Conservation (phyloP, 2,888 invertebrate species). For the Caenorhabditis wallacei region DNA sequence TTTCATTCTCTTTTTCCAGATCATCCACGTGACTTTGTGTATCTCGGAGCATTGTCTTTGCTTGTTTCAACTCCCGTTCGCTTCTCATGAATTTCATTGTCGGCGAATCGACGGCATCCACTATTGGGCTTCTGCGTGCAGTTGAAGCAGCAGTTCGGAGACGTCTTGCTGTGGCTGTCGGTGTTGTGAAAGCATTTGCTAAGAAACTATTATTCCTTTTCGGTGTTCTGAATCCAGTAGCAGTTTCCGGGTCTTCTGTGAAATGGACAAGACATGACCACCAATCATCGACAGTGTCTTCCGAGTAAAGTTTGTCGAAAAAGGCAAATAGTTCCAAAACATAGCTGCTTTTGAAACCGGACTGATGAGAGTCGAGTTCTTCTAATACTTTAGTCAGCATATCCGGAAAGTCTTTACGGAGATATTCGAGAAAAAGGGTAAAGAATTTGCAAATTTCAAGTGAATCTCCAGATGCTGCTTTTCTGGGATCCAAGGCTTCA, state of each 20-base stretch:
- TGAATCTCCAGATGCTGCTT: slow-evolving; percentile 28
- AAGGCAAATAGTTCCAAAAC: slow-evolving; percentile 35
- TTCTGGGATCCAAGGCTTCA: slow-evolving; percentile 19
- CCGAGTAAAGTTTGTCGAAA: slow-evolving; percentile 46
- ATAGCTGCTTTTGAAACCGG: slow-evolving; percentile 25
- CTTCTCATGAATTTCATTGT: slow-evolving; percentile 55
- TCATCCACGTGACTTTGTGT: slow-evolving; percentile 25
- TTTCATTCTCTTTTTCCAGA: slow-evolving; percentile 15
- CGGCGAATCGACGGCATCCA: slow-evolving; percentile 61
- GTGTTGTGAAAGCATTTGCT: slow-evolving; percentile 41
- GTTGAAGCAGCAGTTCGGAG: slow-evolving; percentile 30
- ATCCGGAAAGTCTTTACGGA: slow-evolving; percentile 29
- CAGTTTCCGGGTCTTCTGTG: slow-evolving; percentile 1
- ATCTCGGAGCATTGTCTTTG: slow-evolving; percentile 27
- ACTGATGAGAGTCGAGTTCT: neutral
- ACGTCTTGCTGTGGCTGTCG: slow-evolving; percentile 46
- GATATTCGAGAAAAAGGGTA: slow-evolving; percentile 34
- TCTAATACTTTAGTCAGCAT: slow-evolving; percentile 37
- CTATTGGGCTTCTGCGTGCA: slow-evolving; percentile 57
- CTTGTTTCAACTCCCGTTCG: slow-evolving; percentile 47
- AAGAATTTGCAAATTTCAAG: slow-evolving; percentile 62
- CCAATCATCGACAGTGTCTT: slow-evolving; percentile 50
- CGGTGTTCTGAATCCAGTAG: slow-evolving; percentile 24
- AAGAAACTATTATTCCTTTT: neutral
- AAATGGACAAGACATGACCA: slow-evolving; percentile 28